Percentiles rank a stretch among this genome's conserved stretches.
Evolutionary conservation across 2,113 vertebrate genomes (phyloP).

Genomic region (Cyrtonyx montezumae): DNA sequence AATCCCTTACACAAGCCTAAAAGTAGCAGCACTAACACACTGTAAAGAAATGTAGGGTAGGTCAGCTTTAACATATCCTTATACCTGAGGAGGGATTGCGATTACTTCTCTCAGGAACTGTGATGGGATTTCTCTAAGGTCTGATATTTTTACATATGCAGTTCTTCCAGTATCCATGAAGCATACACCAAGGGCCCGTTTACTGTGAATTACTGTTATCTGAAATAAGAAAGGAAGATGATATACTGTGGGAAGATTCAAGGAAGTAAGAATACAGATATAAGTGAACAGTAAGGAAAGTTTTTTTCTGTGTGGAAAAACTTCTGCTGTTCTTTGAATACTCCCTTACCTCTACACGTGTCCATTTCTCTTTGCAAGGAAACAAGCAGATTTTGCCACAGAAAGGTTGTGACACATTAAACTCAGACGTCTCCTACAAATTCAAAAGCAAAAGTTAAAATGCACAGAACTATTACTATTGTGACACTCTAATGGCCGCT

Average conservation of each 20-base stretch:
- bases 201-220: conserved; percentile 89
- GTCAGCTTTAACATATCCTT: background rate
- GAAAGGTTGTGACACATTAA: conserved; percentile 86
- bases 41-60: background rate
- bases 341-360: conserved; percentile 89
- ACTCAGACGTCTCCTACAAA: conserved; percentile 81
- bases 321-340: background rate
- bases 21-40: background rate
- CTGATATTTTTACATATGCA: conserved; percentile 89
- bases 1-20: background rate
- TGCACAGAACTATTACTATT: background rate
- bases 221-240: conserved; percentile 59
- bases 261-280: background rate
- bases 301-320: background rate
- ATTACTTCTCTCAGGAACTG: conserved; percentile 82
- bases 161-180: conserved; percentile 88
- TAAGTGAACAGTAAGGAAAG: background rate
- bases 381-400: conserved; percentile 92
- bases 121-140: conserved; percentile 89
- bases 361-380: conserved; percentile 87
- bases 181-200: conserved; percentile 86
- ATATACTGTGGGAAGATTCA: background rate
- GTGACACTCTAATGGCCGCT: background rate
- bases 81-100: conserved; percentile 91
- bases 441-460: conserved; percentile 38